Conservation (phyloP, 2,888 invertebrate genomes). For the Actias luna region DNA sequence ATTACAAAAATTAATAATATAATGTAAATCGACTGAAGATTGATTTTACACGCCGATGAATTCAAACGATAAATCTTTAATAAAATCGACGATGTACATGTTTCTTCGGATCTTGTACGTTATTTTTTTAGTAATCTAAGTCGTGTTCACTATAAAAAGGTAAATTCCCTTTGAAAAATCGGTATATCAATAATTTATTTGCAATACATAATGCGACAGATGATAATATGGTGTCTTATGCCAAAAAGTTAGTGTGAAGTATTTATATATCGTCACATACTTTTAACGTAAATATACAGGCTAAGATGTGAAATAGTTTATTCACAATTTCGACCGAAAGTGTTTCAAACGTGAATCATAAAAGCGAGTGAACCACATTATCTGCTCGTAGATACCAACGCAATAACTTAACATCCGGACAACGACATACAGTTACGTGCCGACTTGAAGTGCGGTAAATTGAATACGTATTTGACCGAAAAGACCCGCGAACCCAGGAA, state of each 20-base stretch:
- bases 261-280: neutral
- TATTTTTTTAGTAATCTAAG: slow-evolving; percentile 35
- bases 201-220: neutral
- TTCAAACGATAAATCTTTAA: slow-evolving; percentile 49
- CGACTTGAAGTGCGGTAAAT: slow-evolving; percentile 66
- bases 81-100: slow-evolving; percentile 44
- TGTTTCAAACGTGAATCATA: slow-evolving; percentile 47
- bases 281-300: neutral
- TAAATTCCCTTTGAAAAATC: neutral
- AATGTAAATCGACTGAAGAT: slow-evolving; percentile 69
- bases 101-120: slow-evolving; percentile 39
- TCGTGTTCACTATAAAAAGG: slow-evolving; percentile 6
- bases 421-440: slow-evolving; percentile 62
- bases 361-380: slow-evolving; percentile 67
- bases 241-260: no score
- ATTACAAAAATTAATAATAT: slow-evolving; percentile 77
- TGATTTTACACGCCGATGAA: slow-evolving; percentile 66
- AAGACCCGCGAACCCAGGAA: slow-evolving; percentile 61
- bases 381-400: slow-evolving; percentile 52
- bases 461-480: slow-evolving; percentile 67
- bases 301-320: neutral
- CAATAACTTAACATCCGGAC: slow-evolving; percentile 51
- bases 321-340: slow-evolving; percentile 2
- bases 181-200: neutral
- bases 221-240: neutral